Conservation (phyloP, 2,888 invertebrate genomes). For the Bombylius major region DNA sequence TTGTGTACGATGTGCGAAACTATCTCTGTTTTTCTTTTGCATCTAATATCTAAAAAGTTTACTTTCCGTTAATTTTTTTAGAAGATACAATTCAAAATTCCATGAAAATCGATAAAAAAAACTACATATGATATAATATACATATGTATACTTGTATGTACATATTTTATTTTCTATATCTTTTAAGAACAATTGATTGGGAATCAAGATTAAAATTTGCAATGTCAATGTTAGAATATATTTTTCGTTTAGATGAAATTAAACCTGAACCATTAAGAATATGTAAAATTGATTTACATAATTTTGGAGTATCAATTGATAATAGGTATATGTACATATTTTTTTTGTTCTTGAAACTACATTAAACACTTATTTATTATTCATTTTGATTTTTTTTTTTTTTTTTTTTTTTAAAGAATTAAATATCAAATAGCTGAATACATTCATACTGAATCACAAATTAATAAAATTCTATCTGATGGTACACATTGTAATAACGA, state of each 20-base stretch:
- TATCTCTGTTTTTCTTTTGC: no score
- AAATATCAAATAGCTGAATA: slow-evolving; percentile 32
- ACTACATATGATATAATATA: no score
- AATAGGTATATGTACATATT: slow-evolving; percentile 17
- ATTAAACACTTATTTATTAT: no score
- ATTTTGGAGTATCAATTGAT: slow-evolving; percentile 30
- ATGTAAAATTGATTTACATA: slow-evolving; percentile 29
- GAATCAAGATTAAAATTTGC: slow-evolving; percentile 29
- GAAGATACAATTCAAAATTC: no score
- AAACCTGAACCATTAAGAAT: slow-evolving; percentile 33
- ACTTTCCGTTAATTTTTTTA: no score
- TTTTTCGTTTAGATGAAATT: slow-evolving; percentile 31
- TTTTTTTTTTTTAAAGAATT: slow-evolving; percentile 17
- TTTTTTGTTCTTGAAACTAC: neutral
- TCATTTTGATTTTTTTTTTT: neutral
- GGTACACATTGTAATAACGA: slow-evolving; percentile 24
- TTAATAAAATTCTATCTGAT: slow-evolving; percentile 28
- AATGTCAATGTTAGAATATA: slow-evolving; percentile 30
- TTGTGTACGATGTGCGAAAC: no score
- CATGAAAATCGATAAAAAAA: no score
- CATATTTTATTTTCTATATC: neutral
- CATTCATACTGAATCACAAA: slow-evolving; percentile 27
- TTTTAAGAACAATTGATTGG: slow-evolving; percentile 26
- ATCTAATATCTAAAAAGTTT: no score
- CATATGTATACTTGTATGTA: no score